Base-by-base conservation (phyloP, 2,113 vertebrate genomes). In the Mirza zaza region DNA sequence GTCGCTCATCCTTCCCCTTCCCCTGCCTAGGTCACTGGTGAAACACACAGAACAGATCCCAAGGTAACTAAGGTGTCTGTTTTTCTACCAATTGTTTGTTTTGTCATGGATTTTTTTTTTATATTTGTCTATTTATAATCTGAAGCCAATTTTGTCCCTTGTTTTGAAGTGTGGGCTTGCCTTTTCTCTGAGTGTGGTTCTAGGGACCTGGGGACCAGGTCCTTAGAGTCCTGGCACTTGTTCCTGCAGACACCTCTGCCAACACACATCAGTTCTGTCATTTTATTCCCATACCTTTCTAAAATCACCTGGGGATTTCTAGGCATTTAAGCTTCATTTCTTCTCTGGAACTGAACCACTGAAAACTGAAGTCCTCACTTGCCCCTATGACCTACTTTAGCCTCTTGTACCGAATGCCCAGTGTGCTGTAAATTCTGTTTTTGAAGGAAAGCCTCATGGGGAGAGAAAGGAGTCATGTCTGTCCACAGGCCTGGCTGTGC, bases 91-190 rank as follows among this genome's bases (percentile, higher is more conserved):
- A 70, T 92, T 93, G 45, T 95, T 83, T 95, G 57, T 1, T 91
- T 93, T 95, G 76, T 87, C 39, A 70, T 83, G 81, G 88, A 90
- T 86, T 96, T 93, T 50, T 95, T 95, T 97, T 97, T 94, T 90
- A 9, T 73, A 73, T 84, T 36, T 95, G 61, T 86, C 68, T 75
- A 85, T 76, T 63, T 80, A 1, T 57, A 93, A 97, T 86, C 21
- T 80, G 82, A 73, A 61, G 39, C 86, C 55, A 45, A n/a, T 94
- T 79, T 82, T 1, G 14, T 45, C 50, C 63, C 55, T 45, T 48
- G 67, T 94, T 94, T 61, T 86, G 50, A 73, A 65, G 48, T 13
- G 36, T 4, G 79, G 21, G 29, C 48, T 83, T 98, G 81, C 87
- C 87, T 83, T 94, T 45, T 92, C 92, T 94, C 79, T 65, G 39